phyloP scores from a whole-genome alignment of 2,113 vertebrate genomes.

The Buteo buteo region DNA sequence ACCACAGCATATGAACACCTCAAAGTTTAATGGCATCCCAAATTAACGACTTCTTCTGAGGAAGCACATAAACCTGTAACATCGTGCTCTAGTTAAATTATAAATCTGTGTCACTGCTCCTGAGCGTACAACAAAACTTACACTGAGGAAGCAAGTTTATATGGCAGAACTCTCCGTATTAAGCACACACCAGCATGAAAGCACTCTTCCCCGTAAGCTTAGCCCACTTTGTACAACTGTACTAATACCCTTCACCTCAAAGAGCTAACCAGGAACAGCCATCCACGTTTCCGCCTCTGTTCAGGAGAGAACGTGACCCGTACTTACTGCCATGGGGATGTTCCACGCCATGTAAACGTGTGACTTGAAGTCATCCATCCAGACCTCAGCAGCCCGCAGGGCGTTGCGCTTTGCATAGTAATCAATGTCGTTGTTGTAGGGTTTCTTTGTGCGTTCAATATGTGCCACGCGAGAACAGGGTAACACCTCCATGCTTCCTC shows the following conservation, averaged over 20 bases:
- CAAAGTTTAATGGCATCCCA: slow-evolving; percentile 4
- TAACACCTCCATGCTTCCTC: slow-evolving; percentile 97
- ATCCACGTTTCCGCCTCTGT: fast-evolving
- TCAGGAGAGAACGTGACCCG: fast-evolving
- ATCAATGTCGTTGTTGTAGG: slow-evolving; percentile 98
- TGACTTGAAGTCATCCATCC: slow-evolving; percentile 98
- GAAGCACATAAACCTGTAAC: slow-evolving; percentile 16
- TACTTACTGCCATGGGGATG: slow-evolving; percentile 94
- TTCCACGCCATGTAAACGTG: slow-evolving; percentile 99
- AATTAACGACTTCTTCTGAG: slow-evolving; percentile 1
- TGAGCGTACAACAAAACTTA: background rate
- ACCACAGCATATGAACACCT: background rate
- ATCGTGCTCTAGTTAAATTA: background rate
- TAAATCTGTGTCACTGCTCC: background rate
- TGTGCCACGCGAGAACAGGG: slow-evolving; percentile 96
- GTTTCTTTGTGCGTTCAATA: slow-evolving; percentile 97
- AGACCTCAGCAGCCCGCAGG: slow-evolving; percentile 92
- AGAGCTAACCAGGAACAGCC: background rate
- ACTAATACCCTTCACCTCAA: background rate
- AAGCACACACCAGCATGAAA: background rate
- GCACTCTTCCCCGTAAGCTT: background rate
- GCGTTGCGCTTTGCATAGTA: slow-evolving; percentile 97
- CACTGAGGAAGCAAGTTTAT: background rate
- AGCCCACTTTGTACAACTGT: fast-evolving
- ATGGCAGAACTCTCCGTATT: fast-evolving